Evolutionary conservation across 2,797 vertebrate genomes (phyloP).

Genomic region (Eulemur coronatus): DNA sequence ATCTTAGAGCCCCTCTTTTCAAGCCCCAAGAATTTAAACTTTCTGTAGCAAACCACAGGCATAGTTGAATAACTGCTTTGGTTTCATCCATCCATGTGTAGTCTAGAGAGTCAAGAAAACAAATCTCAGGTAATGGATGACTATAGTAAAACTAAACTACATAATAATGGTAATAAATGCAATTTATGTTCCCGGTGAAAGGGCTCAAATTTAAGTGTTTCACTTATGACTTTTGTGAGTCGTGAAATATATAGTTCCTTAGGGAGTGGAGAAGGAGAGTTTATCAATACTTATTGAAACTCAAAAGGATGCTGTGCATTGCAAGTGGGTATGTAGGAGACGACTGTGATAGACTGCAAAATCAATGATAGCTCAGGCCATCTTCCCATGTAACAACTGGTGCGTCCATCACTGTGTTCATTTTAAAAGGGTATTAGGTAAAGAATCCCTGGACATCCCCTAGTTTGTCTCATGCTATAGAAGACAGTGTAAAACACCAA

Average conservation of each 20-base stretch:
- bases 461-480: background rate
- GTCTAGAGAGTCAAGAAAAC: constrained; percentile 38
- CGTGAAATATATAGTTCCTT: background rate
- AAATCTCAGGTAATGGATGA: constrained; percentile 38
- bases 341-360: background rate
- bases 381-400: background rate
- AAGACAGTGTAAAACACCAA: background rate
- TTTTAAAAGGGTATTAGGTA: background rate
- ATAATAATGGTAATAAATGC: constrained; percentile 39
- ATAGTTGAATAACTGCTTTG: background rate
- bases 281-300: background rate
- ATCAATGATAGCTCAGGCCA: background rate
- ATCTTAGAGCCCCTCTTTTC: background rate
- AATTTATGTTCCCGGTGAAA: constrained; percentile 4
- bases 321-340: background rate
- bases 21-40: background rate
- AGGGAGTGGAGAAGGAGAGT: background rate
- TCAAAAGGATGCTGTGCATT: background rate
- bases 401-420: background rate
- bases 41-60: background rate
- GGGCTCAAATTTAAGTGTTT: constrained; percentile 26
- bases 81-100: background rate
- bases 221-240: constrained; percentile 30
- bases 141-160: constrained; percentile 19
- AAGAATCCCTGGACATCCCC: background rate